A percentile compares a stretch with the other conserved stretches of the same genome.
Conservation (phyloP, 2,113 vertebrate species). For the Chionomys nivalis region DNA sequence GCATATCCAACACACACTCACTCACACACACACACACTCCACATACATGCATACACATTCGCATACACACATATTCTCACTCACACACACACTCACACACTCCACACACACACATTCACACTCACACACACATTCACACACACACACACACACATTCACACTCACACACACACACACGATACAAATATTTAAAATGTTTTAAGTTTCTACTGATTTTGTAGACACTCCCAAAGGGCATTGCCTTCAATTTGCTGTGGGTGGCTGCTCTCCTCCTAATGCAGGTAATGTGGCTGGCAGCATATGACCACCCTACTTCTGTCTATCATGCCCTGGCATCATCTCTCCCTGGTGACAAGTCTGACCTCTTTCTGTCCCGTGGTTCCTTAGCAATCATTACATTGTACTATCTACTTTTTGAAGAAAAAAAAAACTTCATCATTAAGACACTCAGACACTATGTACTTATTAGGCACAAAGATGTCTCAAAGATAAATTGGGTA, state of each 20-base stretch:
- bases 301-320: not conserved
- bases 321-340: not conserved
- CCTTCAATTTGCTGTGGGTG: not conserved
- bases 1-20: not conserved
- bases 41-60: too few species aligned
- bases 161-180: not conserved
- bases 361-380: not conserved
- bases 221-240: not conserved
- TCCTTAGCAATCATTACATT: not conserved
- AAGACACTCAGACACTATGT: conserved; percentile 24
- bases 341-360: not conserved
- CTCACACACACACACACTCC: not conserved
- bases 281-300: not conserved
- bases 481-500: conserved; percentile 57
- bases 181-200: not conserved
- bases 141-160: not conserved
- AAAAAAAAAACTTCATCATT: conserved; percentile 35
- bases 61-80: too few species aligned
- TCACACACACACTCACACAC: too few species aligned
- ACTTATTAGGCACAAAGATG: conserved; percentile 36
- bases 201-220: not conserved
- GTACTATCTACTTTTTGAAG: conserved; percentile 23
- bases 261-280: not conserved
- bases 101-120: not conserved
- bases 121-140: not conserved